Evolutionary conservation across 2,888 invertebrate species (phyloP), one percentile per base, ranked within the genome.

Genomic region (Chloroclysta siterata): DNA sequence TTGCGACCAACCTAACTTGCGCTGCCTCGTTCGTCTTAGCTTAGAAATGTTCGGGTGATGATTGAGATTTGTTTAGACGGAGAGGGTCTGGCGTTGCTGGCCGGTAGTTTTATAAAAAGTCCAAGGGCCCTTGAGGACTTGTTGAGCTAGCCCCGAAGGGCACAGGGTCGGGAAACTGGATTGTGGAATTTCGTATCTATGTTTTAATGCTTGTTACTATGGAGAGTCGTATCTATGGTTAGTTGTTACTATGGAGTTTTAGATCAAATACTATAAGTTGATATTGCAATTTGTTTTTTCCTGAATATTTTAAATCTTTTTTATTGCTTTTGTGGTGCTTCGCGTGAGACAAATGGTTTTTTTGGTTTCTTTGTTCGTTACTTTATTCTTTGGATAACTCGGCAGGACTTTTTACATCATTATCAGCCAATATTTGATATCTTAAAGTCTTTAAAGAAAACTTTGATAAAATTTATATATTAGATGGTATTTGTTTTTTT

Each of bases 131-230:
- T 87, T 82, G 75, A 83, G 79, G 84, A 85, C 81, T 80, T 81
- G 86, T 84, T 79, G 83, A 81, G 85, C 87, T 89, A 89, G 88
- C 82, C 76, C 75, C 80, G 85, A 89, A 90, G 89, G 90, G 85
- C 89, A 83, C 79, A 82, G 85, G 89, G 90, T 85, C 88, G 85
- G 69, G 73, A 70, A 87, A 88, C 89, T 81, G 88, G 89, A 88
- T 85, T 51, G 51, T 70, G 71, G 72, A 72, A 72, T 75, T 71
- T 69, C 17, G 71, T 74, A 68, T 75, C 70, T 73, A 72, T 75
- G 66, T 66, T 55, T 44, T 60, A 10, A 29, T 50, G 29, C 55
- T 51, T 54, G 64, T 63, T 55, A 53, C 42, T 55, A 65, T 39
- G 51, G 60, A 65, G 51, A 56, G n/a, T 69, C 17, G 71, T 74